Evolutionary conservation across 2,113 vertebrate species (phyloP).

Genomic region (Neofelis nebulosa): DNA sequence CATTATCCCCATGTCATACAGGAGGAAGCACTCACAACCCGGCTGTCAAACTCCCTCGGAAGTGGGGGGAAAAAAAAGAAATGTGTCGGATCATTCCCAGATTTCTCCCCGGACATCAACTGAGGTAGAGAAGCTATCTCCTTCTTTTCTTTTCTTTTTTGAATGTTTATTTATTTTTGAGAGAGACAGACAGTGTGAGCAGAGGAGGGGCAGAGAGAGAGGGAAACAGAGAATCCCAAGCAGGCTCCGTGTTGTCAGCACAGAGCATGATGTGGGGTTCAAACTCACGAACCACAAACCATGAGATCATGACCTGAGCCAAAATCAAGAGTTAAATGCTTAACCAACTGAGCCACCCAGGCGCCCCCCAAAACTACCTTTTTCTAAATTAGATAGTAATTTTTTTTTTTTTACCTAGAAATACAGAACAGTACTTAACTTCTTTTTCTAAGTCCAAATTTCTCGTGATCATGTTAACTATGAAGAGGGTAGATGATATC

Average conservation of each 20-base stretch:
- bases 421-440: not conserved
- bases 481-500: not conserved
- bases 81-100: not conserved
- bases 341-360: no score
- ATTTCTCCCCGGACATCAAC: not conserved
- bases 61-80: not conserved
- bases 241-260: no score
- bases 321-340: no score
- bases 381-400: not conserved
- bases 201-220: no score
- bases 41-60: not conserved
- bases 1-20: not conserved
- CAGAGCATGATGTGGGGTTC: no score
- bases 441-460: not conserved
- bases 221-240: no score
- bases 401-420: not conserved
- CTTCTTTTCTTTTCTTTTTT: no score
- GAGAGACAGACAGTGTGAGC: no score
- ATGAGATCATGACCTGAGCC: no score
- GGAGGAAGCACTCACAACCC: not conserved
- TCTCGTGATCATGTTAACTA: not conserved
- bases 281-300: no score
- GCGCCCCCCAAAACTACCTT: not conserved
- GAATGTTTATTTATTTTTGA: no score
- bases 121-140: not conserved